phyloP scores from a whole-genome alignment of 1,140 invertebrate species.

The Lysiphlebus fabarum region DNA sequence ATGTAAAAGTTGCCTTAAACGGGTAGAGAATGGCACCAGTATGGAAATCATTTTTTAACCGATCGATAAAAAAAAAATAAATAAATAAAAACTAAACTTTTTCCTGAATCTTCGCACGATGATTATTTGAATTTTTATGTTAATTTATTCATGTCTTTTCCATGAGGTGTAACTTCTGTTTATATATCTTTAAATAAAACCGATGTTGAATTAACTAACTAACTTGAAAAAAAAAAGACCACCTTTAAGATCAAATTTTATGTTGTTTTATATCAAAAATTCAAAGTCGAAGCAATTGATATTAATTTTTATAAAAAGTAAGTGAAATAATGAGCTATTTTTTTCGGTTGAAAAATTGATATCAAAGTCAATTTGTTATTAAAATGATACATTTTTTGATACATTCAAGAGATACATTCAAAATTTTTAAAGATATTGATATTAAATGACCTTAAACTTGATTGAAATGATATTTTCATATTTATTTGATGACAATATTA shows the following conservation, averaged over 20 bases:
- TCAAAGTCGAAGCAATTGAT: no score
- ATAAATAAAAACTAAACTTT: conserved; percentile 42
- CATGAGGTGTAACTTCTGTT: conserved; percentile 52
- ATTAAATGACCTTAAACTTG: no score
- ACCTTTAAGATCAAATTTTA: conserved; percentile 23
- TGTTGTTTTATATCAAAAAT: no score
- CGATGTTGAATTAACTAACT: conserved; percentile 44
- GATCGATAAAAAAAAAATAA: conserved; percentile 44
- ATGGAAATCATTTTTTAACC: conserved; percentile 43
- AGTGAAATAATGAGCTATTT: no score
- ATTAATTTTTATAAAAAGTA: no score
- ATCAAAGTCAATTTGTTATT: conserved; percentile 5
- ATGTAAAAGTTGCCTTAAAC: conserved; percentile 31
- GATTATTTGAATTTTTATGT: conserved; percentile 32
- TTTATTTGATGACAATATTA: no score
- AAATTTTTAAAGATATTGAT: no score
- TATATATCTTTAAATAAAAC: conserved; percentile 50
- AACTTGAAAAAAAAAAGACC: conserved; percentile 30
- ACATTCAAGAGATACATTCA: not conserved
- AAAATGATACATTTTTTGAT: not conserved
- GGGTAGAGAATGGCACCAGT: conserved; percentile 45
- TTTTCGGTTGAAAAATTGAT: no score
- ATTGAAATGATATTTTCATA: no score
- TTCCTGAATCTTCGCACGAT: conserved; percentile 36
- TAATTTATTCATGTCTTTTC: conserved; percentile 39